These are phyloP conservation scores for Trichogramma dendrolimi DNA, from an alignment of 2,888 invertebrate species.

Conservation along the genomic window DNA sequence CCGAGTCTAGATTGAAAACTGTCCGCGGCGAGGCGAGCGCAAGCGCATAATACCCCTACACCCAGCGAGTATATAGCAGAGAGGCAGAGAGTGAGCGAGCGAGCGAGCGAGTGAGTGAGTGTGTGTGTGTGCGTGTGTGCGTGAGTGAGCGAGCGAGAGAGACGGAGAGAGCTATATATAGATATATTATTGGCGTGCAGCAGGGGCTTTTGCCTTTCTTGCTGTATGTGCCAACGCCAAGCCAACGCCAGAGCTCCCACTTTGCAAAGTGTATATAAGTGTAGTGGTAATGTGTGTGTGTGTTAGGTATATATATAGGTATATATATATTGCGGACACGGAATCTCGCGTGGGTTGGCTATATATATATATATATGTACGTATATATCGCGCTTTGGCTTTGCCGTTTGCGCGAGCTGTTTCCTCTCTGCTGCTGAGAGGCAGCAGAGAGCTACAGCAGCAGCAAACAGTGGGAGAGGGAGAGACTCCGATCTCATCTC, in stretches of 20 bases:
- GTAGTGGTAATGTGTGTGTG: neutral
- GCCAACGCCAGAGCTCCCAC: neutral
- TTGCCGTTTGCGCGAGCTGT: too few species aligned
- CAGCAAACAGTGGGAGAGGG: too few species aligned
- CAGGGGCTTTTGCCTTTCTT: neutral
- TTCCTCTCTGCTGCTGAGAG: too few species aligned
- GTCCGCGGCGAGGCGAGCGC: neutral
- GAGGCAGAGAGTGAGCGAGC: constrained; percentile 29
- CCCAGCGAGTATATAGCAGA: constrained; percentile 43
- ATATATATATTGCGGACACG: too few species aligned
- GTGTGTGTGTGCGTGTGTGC: constrained; percentile 22
- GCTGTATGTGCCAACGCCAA: too few species aligned
- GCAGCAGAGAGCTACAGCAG: too few species aligned
- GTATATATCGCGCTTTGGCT: too few species aligned
- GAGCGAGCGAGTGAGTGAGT: constrained; percentile 7
- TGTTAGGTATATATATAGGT: neutral
- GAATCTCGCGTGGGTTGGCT: too few species aligned
- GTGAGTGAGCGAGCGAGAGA: constrained; percentile 32
- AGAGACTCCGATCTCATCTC: too few species aligned
- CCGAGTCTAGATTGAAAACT: neutral
- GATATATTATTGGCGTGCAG: neutral
- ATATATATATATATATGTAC: too few species aligned
- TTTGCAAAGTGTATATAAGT: too few species aligned
- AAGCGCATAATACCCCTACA: neutral
- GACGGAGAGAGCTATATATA: constrained; percentile 10